Conservation (phyloP, 1,140 invertebrate genomes). For the Contarinia nasturtii region DNA sequence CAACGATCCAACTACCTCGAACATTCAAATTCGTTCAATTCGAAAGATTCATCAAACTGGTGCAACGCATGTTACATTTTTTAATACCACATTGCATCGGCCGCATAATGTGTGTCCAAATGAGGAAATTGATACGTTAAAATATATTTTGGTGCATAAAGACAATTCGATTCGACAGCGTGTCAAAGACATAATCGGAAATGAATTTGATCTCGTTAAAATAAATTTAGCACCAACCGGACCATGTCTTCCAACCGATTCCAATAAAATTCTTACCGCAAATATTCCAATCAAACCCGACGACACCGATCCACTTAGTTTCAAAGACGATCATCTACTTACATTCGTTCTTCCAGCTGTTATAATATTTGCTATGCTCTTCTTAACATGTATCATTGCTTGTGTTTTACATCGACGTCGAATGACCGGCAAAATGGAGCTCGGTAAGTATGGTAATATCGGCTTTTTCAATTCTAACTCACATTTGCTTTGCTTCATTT, state of each 20-base stretch:
- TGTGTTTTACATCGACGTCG: constrained; percentile 71
- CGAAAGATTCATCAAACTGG: constrained; percentile 15
- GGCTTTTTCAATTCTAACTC: background rate
- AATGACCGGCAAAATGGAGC: constrained; percentile 62
- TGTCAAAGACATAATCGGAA: constrained; percentile 50
- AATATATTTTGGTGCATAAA: constrained; percentile 43
- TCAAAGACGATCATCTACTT: constrained; percentile 56
- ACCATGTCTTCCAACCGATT: constrained; percentile 31
- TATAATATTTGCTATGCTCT: constrained; percentile 73
- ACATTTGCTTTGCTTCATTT: too few species aligned
- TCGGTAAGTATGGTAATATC: constrained; percentile 27
- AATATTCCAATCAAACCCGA: constrained; percentile 19
- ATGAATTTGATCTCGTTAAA: constrained; percentile 57
- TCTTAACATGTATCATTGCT: constrained; percentile 70
- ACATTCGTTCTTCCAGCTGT: constrained; percentile 79
- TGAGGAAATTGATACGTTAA: constrained; percentile 47
- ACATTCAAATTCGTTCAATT: constrained; percentile 43
- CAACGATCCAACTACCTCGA: constrained; percentile 47
- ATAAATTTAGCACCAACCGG: constrained; percentile 50
- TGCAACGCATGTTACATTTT: constrained; percentile 21
- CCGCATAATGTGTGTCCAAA: constrained; percentile 50
- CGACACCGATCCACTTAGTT: constrained; percentile 28
- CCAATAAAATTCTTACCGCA: constrained; percentile 13
- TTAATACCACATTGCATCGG: constrained; percentile 42
- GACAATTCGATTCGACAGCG: constrained; percentile 40